Percentiles rank a stretch among this genome's conserved stretches.
These are phyloP conservation scores for Tursiops truncatus DNA, from an alignment of 2,113 vertebrate genomes.

Conservation along the genomic window DNA sequence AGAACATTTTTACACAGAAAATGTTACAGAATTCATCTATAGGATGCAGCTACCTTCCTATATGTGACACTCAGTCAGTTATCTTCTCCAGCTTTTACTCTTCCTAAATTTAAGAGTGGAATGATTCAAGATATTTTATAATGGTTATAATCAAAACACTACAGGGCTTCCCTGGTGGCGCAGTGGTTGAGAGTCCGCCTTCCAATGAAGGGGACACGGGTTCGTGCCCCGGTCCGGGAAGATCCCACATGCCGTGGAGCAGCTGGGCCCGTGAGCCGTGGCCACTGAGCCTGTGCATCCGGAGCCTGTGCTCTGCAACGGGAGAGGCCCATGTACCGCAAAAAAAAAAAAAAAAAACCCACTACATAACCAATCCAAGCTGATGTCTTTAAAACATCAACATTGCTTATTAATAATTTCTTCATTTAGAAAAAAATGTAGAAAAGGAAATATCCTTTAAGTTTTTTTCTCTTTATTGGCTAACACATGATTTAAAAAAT, in stretches of 20 bases:
- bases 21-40: neutral
- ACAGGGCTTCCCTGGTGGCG: neutral
- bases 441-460: neutral
- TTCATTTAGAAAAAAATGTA: conserved; percentile 3
- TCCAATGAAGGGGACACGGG: no score
- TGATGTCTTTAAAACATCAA: conserved; percentile 28
- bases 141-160: neutral
- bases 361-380: neutral
- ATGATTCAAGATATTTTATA: conserved; percentile 9
- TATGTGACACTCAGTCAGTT: neutral
- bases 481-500: neutral
- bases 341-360: neutral
- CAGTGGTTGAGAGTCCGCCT: no score
- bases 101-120: neutral
- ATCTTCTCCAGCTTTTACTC: neutral
- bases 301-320: no score
- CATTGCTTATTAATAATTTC: conserved; percentile 3
- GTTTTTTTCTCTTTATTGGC: neutral
- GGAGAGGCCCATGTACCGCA: no score
- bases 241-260: no score
- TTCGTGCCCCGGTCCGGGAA: no score
- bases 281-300: no score
- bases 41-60: neutral
- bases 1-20: neutral
- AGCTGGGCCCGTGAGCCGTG: no score